Base-by-base conservation (phyloP, 2,113 vertebrate species). In the Phrynosoma platyrhinos region DNA sequence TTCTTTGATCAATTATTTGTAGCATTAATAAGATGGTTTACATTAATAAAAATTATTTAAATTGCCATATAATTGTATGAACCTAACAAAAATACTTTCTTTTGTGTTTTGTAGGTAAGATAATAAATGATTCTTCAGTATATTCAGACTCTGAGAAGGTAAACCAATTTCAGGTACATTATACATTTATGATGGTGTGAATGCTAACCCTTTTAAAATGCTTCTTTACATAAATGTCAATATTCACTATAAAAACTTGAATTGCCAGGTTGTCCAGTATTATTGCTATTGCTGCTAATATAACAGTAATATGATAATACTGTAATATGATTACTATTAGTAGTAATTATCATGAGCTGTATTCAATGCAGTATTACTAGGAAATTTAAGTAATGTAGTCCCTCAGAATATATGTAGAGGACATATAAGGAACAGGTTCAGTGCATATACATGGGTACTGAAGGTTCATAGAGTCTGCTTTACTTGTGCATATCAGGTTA, bases 21-120 rank as follows among this genome's bases (percentile, higher is more conserved):
- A 62, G 23, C 27, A 71, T 71, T 82, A 66, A n/a, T 27, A 23
- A 52, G 36, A 23, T 64, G 30, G 36, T 23, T 53, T 72, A 27
- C 52, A 58, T 64, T 1, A 58, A 23, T 27, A 79, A 32, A 32
- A 10, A 5, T 9, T 10, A 47, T 71, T 87, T 71, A 16, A 83
- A 53, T 21, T 83, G 42, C 1, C 2, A 71, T n/a, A 40, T 47
- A 83, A 72, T 3, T 18, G 92, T 72, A 18, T 47, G 27, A 82
- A 75, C 32, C 25, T 81, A 94, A 91, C 95, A 62, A 55, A 5
- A 6, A 5, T 89, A 76, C 88, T 30, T 93, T 91, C 66, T 95
- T 62, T 62, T 83, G 89, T 90, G 94, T 18, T 95, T 90, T 94
- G 95, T 87, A 97, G 97, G 97, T 97, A 97, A 97, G 97, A 94